Evolutionary conservation across 1,140 invertebrate genomes (phyloP).

Genomic region (Caenorhabditis brenneri): DNA sequence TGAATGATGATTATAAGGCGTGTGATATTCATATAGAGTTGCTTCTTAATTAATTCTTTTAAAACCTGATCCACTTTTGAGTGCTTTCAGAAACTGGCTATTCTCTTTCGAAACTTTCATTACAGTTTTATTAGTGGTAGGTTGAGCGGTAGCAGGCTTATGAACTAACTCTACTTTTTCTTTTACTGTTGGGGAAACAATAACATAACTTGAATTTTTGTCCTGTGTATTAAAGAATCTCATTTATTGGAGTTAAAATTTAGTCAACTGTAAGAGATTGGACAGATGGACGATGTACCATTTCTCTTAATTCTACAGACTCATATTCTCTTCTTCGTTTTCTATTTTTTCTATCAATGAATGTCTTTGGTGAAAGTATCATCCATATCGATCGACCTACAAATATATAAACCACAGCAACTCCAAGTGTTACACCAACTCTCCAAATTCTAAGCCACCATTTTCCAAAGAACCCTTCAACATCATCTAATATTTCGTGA

Average conservation of each 20-base stretch:
- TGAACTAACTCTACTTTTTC: conserved; percentile 49
- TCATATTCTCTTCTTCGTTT: conserved; percentile 14
- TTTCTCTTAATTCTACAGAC: conserved; percentile 5
- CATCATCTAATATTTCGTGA: too few species aligned
- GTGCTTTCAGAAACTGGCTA: conserved; percentile 47
- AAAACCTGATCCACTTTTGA: conserved; percentile 54
- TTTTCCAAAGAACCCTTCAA: too few species aligned
- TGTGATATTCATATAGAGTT: conserved; percentile 52
- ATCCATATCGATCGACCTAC: conserved; percentile 53
- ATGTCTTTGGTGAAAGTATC: conserved; percentile 49
- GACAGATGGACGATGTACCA: conserved; percentile 45
- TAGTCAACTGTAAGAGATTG: conserved; percentile 55
- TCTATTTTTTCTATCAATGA: conserved; percentile 50
- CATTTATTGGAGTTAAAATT: conserved; percentile 54
- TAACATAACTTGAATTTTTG: conserved; percentile 57
- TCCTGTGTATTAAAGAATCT: conserved; percentile 48
- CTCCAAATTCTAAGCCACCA: too few species aligned
- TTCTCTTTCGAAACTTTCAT: conserved; percentile 54
- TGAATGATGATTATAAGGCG: conserved; percentile 51
- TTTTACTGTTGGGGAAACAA: conserved; percentile 49
- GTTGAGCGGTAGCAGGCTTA: not conserved
- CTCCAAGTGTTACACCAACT: too few species aligned
- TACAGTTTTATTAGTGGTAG: not conserved
- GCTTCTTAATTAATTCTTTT: conserved; percentile 52
- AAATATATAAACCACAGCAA: conserved; percentile 56